phyloP scores from a whole-genome alignment of 2,888 invertebrate species.

The Hoplodrina blanda region DNA sequence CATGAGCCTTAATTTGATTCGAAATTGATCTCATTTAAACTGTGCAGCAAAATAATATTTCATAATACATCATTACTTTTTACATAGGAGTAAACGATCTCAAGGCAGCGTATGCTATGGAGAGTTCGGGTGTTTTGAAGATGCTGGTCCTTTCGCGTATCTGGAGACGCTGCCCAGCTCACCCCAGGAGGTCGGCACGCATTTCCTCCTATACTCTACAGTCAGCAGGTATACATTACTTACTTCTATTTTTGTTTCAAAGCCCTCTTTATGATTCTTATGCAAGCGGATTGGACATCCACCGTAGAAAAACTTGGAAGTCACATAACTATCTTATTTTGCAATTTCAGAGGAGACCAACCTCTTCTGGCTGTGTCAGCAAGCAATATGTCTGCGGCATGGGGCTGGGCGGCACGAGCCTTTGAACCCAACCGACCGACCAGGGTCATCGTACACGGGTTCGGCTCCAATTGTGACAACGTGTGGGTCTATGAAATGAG shows the following conservation, averaged over 20 bases:
- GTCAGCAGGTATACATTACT: constrained; percentile 88
- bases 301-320: too few species aligned
- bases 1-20: too few species aligned
- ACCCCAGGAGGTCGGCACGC: constrained; percentile 96
- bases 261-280: too few species aligned
- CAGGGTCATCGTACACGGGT: constrained; percentile 97
- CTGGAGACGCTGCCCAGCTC: constrained; percentile 96
- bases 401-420: constrained; percentile 91
- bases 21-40: neutral
- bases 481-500: constrained; percentile 98
- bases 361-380: constrained; percentile 94
- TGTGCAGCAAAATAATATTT: neutral
- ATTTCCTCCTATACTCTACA: constrained; percentile 94
- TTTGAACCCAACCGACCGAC: constrained; percentile 93
- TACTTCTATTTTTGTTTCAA: neutral
- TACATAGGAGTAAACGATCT: constrained; percentile 93
- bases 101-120: constrained; percentile 96
- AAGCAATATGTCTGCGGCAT: constrained; percentile 93
- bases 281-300: too few species aligned
- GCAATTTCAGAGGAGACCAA: constrained; percentile 88
- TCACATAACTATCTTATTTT: neutral
- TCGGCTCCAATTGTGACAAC: constrained; percentile 97
- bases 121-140: constrained; percentile 97
- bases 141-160: constrained; percentile 97
- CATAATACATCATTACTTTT: neutral